These are phyloP conservation scores for Microcebus jonahi DNA, from an alignment of 2,113 vertebrate genomes.

Conservation along the genomic window DNA sequence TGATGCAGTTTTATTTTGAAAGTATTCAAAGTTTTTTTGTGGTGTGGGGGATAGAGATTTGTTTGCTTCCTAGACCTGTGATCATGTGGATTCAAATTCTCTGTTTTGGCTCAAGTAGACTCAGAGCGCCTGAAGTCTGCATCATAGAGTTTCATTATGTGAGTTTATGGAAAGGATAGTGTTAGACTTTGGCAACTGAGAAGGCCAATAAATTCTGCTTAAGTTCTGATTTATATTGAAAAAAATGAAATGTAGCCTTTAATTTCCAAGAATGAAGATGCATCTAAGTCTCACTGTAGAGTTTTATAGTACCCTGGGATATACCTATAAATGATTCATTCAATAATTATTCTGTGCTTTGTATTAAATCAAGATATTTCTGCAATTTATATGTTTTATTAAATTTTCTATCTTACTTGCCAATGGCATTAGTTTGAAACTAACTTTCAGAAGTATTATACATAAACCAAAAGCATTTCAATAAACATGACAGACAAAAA, in stretches of 20 bases:
- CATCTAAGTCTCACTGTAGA: constrained; percentile 63
- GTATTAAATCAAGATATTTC: constrained; percentile 70
- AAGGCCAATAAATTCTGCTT: constrained; percentile 76
- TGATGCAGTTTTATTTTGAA: constrained; percentile 4
- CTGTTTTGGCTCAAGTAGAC: constrained; percentile 46
- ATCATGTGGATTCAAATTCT: not conserved
- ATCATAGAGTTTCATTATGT: constrained; percentile 74
- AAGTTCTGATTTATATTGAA: constrained; percentile 72
- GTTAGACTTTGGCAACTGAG: constrained; percentile 73
- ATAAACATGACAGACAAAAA: constrained; percentile 38
- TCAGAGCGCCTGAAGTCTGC: not conserved
- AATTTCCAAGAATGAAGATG: constrained; percentile 82
- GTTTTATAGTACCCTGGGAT: constrained; percentile 71
- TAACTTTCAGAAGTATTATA: constrained; percentile 36
- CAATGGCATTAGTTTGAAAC: constrained; percentile 55
- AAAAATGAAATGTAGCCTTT: constrained; percentile 70
- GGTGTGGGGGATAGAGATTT: not conserved
- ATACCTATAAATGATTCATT: constrained; percentile 78
- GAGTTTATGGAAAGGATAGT: constrained; percentile 74
- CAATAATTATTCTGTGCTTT: constrained; percentile 64
- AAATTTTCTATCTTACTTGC: constrained; percentile 62
- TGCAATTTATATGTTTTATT: constrained; percentile 57
- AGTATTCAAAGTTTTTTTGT: not conserved
- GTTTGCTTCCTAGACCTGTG: not conserved
- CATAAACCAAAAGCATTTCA: constrained; percentile 36